These are phyloP conservation scores for Cataglyphis rosenhaueri DNA, from an alignment of 2,888 invertebrate species.

Conservation along the genomic window DNA sequence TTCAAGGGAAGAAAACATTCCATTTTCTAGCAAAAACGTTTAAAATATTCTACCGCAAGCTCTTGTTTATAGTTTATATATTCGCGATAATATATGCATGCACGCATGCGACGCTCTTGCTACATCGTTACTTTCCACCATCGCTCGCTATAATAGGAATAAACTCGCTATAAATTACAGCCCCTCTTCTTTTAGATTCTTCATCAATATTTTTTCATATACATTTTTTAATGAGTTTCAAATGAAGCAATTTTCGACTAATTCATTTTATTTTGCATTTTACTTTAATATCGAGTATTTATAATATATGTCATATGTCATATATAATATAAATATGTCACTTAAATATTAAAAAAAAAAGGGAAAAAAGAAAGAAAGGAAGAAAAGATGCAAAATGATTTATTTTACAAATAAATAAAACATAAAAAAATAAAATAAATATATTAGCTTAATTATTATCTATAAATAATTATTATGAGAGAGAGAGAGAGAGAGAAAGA, in stretches of 20 bases:
- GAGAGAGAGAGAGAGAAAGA: not conserved
- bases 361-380: not conserved
- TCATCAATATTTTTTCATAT: not conserved
- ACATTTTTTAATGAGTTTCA: not conserved
- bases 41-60: constrained; percentile 27
- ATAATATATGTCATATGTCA: too few species aligned
- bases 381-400: not conserved
- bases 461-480: not conserved
- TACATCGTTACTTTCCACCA: constrained; percentile 13
- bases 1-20: constrained; percentile 30
- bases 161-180: constrained; percentile 5
- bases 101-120: not conserved
- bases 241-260: not conserved
- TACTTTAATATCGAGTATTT: not conserved
- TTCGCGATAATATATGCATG: constrained; percentile 36
- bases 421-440: not conserved
- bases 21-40: constrained; percentile 30
- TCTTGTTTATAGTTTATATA: constrained; percentile 43
- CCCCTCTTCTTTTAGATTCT: not conserved
- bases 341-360: not conserved
- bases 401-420: not conserved
- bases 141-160: not conserved
- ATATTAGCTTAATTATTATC: not conserved
- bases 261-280: not conserved
- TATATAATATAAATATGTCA: not conserved